Evolutionary conservation across 2,113 vertebrate genomes (phyloP).

Genomic region (Podarcis raffonei): DNA sequence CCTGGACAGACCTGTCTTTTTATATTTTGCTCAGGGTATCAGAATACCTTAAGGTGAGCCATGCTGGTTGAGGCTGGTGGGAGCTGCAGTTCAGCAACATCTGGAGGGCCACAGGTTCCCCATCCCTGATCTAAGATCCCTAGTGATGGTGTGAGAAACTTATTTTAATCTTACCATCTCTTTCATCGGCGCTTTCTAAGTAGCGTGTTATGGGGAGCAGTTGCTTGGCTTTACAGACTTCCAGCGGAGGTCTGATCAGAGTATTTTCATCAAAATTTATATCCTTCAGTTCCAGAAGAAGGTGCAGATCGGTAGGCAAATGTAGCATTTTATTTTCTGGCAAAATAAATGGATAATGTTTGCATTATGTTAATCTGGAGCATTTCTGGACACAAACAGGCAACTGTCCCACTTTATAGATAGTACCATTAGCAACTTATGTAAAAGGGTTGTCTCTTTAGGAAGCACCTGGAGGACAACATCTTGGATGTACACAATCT

Average conservation of each 20-base stretch:
- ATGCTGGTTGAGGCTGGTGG: too few species aligned
- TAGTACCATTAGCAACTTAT: neutral
- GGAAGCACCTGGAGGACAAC: neutral
- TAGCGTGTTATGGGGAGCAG: conserved; percentile 65
- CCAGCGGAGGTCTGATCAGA: conserved; percentile 66
- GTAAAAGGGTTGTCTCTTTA: neutral
- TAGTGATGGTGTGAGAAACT: neutral
- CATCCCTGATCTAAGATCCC: neutral
- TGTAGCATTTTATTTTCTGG: conserved; percentile 70
- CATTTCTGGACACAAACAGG: neutral
- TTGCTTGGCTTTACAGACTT: conserved; percentile 74
- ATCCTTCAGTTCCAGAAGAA: conserved; percentile 63
- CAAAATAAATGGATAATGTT: conserved; percentile 12
- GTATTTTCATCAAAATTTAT: conserved; percentile 75
- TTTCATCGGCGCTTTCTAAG: conserved; percentile 65
- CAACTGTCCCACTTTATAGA: neutral
- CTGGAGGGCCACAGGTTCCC: too few species aligned
- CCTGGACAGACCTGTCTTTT: neutral
- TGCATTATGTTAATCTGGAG: neutral
- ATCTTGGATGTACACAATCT: neutral
- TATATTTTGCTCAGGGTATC: too few species aligned
- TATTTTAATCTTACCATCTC: conserved; percentile 69
- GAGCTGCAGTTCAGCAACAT: neutral
- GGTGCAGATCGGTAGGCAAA: conserved; percentile 65
- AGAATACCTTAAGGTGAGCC: neutral